These are phyloP conservation scores for Schmidtea mediterranea DNA, from an alignment of 1,140 invertebrate species.

Conservation along the genomic window DNA sequence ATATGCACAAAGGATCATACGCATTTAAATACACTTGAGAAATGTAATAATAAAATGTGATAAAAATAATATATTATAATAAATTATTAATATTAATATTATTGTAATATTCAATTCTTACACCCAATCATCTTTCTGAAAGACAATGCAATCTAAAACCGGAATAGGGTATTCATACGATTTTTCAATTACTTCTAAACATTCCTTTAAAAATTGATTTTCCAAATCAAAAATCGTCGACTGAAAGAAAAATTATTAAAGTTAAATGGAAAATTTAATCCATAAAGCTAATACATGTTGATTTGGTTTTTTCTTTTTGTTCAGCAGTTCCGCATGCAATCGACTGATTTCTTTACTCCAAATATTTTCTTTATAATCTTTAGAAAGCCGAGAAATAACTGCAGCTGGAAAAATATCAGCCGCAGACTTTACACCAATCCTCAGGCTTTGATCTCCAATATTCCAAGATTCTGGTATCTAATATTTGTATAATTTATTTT, in stretches of 20 bases:
- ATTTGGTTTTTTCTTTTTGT: background rate
- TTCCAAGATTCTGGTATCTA: no score
- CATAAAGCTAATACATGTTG: background rate
- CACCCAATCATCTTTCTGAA: background rate
- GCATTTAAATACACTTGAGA: no score
- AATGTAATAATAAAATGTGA: no score
- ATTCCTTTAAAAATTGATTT: background rate
- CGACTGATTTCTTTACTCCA: background rate
- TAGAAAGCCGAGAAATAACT: background rate
- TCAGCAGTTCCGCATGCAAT: background rate
- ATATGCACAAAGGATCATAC: no score
- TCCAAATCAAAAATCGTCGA: background rate
- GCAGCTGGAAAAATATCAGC: conserved; percentile 39
- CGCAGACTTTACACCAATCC: conserved; percentile 46
- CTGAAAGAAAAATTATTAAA: background rate
- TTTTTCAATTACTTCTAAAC: background rate
- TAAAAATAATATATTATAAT: no score
- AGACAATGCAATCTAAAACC: background rate
- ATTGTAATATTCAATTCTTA: no score
- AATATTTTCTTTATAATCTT: conserved; percentile 2
- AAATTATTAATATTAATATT: no score
- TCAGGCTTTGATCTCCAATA: no score
- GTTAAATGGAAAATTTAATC: background rate
- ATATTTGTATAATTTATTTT: no score
- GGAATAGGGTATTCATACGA: background rate